Percentiles rank a stretch among this genome's conserved stretches.
Evolutionary conservation across 2,888 invertebrate species (phyloP).

Genomic region (Dione juno): DNA sequence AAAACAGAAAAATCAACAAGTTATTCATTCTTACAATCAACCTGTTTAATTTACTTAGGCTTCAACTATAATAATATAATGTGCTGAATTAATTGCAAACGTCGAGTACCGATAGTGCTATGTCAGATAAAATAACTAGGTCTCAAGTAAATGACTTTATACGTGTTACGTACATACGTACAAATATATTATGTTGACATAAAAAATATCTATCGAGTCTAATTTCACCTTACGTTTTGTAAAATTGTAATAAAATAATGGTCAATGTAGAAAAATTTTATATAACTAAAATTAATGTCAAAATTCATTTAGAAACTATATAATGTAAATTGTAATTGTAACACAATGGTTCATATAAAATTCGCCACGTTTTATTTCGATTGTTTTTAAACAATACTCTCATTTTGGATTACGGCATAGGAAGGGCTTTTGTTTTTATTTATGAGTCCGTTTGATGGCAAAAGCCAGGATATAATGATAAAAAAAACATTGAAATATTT

Average conservation of each 20-base stretch:
- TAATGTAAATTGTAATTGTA: conserved; percentile 27
- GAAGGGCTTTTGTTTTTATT: conserved; percentile 35
- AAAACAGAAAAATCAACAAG: not conserved
- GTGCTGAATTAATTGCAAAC: not conserved
- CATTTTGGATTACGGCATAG: conserved; percentile 48
- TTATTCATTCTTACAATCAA: not conserved
- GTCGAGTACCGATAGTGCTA: conserved; percentile 3
- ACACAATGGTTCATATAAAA: conserved; percentile 45
- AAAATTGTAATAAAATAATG: no score
- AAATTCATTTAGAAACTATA: conserved; percentile 29
- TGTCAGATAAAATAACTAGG: conserved; percentile 17
- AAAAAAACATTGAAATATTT: not conserved
- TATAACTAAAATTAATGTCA: not conserved
- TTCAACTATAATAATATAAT: conserved; percentile 8
- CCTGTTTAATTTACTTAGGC: not conserved
- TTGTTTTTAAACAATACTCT: conserved; percentile 70
- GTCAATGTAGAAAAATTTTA: not conserved
- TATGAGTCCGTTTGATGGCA: conserved; percentile 7
- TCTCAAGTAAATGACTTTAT: conserved; percentile 12
- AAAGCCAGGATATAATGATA: not conserved
- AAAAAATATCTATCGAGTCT: not conserved
- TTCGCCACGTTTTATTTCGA: conserved; percentile 56
- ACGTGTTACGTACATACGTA: not conserved
- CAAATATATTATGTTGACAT: not conserved
- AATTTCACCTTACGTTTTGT: not conserved